A percentile compares a stretch with the other conserved stretches of the same genome.
Evolutionary conservation across 2,113 vertebrate genomes (phyloP).

Genomic region (Lasiurus cinereus): DNA sequence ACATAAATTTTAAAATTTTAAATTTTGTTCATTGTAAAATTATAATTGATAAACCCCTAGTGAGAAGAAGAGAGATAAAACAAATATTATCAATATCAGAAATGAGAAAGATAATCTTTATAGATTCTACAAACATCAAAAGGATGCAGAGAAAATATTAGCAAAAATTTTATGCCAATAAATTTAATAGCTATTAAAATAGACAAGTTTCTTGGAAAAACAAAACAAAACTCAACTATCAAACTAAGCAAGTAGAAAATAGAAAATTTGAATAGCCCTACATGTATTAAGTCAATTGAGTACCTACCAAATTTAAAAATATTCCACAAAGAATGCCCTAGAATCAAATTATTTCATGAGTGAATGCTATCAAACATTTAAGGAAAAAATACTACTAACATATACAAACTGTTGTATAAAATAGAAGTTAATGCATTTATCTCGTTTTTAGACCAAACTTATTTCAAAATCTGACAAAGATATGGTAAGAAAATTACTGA

Average conservation of each 20-base stretch:
- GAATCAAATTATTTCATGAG: neutral
- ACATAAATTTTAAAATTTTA: neutral
- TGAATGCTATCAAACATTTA: neutral
- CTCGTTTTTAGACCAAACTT: neutral
- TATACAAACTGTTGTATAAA: neutral
- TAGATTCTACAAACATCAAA: neutral
- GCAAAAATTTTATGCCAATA: neutral
- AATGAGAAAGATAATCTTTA: neutral
- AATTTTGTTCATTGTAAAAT: neutral
- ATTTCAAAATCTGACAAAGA: neutral
- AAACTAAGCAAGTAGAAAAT: neutral
- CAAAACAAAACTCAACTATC: neutral
- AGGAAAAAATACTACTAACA: neutral
- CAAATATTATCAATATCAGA: neutral
- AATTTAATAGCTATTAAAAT: neutral
- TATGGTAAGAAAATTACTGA: constrained; percentile 1
- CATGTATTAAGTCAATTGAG: neutral
- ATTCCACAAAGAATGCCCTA: neutral
- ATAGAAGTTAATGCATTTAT: neutral
- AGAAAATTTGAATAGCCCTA: neutral
- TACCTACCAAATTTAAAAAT: neutral
- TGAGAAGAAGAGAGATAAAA: neutral
- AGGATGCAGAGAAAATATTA: neutral
- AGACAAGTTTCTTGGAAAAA: neutral
- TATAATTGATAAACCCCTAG: neutral